Evolutionary conservation across 2,888 invertebrate genomes (phyloP).

Genomic region (Nomada hirtipes): DNA sequence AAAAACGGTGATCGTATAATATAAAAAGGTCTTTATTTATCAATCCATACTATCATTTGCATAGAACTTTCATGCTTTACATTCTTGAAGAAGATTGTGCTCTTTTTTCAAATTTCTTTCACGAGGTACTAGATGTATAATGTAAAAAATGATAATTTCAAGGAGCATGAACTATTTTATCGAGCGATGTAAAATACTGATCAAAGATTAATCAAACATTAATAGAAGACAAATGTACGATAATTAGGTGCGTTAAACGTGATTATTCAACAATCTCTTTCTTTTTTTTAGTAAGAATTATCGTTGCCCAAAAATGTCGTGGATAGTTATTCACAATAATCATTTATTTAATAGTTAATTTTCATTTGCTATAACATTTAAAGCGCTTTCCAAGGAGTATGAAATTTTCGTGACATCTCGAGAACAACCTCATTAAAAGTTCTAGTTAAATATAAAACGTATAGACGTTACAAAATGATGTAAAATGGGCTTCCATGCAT

Average conservation of each 20-base stretch:
- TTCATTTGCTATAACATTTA: conserved; percentile 12
- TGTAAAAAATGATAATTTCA: no score
- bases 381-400: conserved; percentile 49
- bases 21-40: not conserved
- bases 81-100: no score
- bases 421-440: conserved; percentile 68
- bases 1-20: not conserved
- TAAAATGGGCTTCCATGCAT: conserved; percentile 73
- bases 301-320: no score
- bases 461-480: conserved; percentile 74
- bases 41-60: not conserved
- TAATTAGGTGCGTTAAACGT: not conserved
- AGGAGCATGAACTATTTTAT: not conserved
- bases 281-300: not conserved
- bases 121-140: no score
- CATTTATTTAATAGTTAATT: not conserved
- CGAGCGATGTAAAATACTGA: not conserved
- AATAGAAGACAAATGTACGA: not conserved
- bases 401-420: conserved; percentile 51
- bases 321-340: conserved; percentile 3
- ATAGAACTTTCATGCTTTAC: no score
- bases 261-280: not conserved
- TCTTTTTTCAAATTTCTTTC: no score
- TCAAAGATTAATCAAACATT: not conserved
- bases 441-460: conserved; percentile 72